A percentile compares a stretch with the other conserved stretches of the same genome.
These are phyloP conservation scores for Benitochromis conjunctus DNA, from an alignment of 2,113 vertebrate genomes.

Conservation along the genomic window DNA sequence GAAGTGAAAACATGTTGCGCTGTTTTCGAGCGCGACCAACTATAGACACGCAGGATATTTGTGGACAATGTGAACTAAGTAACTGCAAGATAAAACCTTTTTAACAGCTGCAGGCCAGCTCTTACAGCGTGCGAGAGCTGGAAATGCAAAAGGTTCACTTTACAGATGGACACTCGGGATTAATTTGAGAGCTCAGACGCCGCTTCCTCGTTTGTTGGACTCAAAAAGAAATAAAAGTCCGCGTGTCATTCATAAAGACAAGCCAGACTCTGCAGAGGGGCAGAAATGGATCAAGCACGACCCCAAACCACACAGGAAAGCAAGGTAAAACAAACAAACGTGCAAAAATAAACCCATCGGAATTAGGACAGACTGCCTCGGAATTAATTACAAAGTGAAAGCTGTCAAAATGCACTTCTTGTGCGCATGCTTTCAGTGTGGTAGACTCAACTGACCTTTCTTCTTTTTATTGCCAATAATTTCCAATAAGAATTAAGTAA, in stretches of 20 bases:
- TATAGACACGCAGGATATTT: background rate
- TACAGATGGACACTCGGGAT: background rate
- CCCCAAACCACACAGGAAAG: background rate
- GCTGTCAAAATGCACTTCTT: background rate
- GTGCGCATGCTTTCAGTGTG: background rate
- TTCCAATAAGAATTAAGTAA: background rate
- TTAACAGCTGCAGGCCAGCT: background rate
- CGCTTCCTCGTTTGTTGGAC: constrained; percentile 15
- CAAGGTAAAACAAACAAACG: constrained; percentile 26
- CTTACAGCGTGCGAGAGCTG: background rate
- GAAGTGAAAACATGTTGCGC: constrained; percentile 22
- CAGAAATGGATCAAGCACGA: constrained; percentile 14
- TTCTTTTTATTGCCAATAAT: background rate
- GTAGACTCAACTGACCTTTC: background rate
- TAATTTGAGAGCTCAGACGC: background rate
- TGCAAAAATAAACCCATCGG: background rate
- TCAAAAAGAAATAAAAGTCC: background rate
- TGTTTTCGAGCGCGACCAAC: background rate
- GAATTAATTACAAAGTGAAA: background rate
- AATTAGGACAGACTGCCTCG: background rate
- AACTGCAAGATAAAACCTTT: background rate
- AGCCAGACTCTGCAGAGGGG: background rate
- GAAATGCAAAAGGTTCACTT: background rate
- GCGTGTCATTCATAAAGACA: background rate
- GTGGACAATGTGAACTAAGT: background rate